These are phyloP conservation scores for Ceratitis capitata DNA, from an alignment of 1,140 invertebrate species.

Conservation along the genomic window DNA sequence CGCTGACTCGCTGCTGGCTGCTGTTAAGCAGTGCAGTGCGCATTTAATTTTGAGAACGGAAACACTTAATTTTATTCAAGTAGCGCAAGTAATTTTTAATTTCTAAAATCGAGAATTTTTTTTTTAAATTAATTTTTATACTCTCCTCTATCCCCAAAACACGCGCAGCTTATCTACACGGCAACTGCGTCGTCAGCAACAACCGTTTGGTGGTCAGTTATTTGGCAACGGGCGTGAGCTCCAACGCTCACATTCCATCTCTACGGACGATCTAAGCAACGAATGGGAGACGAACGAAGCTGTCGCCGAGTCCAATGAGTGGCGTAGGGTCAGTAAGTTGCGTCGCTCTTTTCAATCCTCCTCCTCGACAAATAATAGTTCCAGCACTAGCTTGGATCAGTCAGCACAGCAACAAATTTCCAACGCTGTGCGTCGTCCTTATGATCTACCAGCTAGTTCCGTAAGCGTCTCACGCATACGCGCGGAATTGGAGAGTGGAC, in stretches of 20 bases:
- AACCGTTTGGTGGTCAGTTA: constrained; percentile 46
- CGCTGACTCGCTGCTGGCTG: constrained; percentile 19
- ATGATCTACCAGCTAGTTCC: constrained; percentile 68
- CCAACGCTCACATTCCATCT: constrained; percentile 61
- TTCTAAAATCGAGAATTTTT: too few species aligned
- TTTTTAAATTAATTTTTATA: too few species aligned
- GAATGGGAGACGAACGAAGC: constrained; percentile 49
- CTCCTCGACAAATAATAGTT: constrained; percentile 59
- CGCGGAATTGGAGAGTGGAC: constrained; percentile 67
- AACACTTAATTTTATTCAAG: background rate
- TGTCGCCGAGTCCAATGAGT: constrained; percentile 64
- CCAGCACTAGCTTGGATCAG: constrained; percentile 50
- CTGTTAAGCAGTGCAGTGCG: background rate
- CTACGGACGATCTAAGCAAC: constrained; percentile 63
- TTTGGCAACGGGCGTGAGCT: constrained; percentile 42
- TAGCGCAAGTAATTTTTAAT: too few species aligned
- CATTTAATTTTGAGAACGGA: background rate
- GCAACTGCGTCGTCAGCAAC: constrained; percentile 61
- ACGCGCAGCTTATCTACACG: constrained; percentile 52
- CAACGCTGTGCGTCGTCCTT: constrained; percentile 50
- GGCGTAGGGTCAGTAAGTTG: constrained; percentile 70
- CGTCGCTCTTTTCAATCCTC: constrained; percentile 73
- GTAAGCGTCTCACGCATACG: constrained; percentile 68
- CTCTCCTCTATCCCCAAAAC: too few species aligned
- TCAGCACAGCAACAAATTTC: constrained; percentile 43